Conservation (phyloP, 2,888 invertebrate genomes). For the Pterobdella sp. region DNA sequence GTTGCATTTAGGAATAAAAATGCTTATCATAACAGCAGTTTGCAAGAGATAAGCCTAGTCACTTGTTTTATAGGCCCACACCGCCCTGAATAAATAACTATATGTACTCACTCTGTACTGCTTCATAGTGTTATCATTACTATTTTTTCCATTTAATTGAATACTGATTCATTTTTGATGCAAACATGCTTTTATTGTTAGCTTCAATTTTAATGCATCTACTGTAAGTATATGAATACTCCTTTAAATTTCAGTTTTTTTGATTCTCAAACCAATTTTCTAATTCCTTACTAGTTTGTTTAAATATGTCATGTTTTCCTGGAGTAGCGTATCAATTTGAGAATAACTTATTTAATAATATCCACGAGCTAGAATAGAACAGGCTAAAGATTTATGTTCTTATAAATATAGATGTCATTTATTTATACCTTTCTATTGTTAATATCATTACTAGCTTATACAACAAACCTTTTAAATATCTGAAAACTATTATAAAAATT, state of each 20-base stretch:
- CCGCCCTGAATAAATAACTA: conserved; percentile 9
- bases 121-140: neutral
- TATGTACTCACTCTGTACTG: neutral
- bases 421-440: neutral
- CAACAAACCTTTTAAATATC: too few species aligned
- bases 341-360: too few species aligned
- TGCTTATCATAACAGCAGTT: conserved; percentile 16
- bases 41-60: conserved; percentile 7
- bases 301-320: too few species aligned
- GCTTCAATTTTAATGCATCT: too few species aligned
- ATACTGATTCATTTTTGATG: neutral
- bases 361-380: neutral
- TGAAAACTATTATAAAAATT: too few species aligned
- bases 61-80: neutral
- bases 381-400: neutral
- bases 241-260: too few species aligned
- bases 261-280: too few species aligned
- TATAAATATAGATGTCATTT: neutral
- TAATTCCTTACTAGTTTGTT: too few species aligned
- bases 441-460: too few species aligned
- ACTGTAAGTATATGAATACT: too few species aligned
- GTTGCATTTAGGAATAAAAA: conserved; percentile 15
- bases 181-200: neutral
- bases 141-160: neutral
- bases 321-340: too few species aligned